Conservation (phyloP, 2,113 vertebrate genomes). For the Paradisaea rubra region DNA sequence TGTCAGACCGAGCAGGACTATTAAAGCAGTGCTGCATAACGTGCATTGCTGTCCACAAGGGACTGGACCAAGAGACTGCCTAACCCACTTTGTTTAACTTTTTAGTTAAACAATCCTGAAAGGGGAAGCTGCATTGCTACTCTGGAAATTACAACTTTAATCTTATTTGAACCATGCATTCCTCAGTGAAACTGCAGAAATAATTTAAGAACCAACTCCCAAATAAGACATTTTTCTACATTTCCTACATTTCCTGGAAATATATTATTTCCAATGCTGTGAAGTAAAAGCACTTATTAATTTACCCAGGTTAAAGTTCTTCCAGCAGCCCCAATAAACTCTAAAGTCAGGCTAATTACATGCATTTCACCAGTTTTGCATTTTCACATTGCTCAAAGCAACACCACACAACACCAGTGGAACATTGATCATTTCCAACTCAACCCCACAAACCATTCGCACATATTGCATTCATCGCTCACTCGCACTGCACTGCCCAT, state of each 20-base stretch:
- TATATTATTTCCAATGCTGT: not conserved
- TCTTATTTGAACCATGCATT: constrained; percentile 19
- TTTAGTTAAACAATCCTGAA: constrained; percentile 51
- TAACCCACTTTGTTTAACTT: constrained; percentile 47
- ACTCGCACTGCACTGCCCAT: rapidly evolving
- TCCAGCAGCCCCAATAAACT: not conserved
- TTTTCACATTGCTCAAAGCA: not conserved
- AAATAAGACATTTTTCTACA: constrained; percentile 20
- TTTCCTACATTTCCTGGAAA: constrained; percentile 34
- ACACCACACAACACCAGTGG: not conserved
- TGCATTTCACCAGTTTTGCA: not conserved
- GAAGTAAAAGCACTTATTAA: constrained; percentile 10
- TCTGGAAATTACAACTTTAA: constrained; percentile 37
- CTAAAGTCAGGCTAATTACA: not conserved
- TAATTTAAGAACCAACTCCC: constrained; percentile 3
- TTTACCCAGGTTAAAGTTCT: not conserved
- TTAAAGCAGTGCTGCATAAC: constrained; percentile 17
- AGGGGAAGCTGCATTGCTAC: constrained; percentile 15
- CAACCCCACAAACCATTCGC: not conserved
- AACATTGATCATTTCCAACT: not conserved
- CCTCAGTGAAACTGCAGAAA: constrained; percentile 34
- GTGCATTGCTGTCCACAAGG: constrained; percentile 34
- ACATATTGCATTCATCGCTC: not conserved
- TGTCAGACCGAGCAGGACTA: constrained; percentile 5
- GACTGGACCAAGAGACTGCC: constrained; percentile 24